Evolutionary conservation across 2,113 vertebrate genomes (phyloP).

Genomic region (Esox niger): DNA sequence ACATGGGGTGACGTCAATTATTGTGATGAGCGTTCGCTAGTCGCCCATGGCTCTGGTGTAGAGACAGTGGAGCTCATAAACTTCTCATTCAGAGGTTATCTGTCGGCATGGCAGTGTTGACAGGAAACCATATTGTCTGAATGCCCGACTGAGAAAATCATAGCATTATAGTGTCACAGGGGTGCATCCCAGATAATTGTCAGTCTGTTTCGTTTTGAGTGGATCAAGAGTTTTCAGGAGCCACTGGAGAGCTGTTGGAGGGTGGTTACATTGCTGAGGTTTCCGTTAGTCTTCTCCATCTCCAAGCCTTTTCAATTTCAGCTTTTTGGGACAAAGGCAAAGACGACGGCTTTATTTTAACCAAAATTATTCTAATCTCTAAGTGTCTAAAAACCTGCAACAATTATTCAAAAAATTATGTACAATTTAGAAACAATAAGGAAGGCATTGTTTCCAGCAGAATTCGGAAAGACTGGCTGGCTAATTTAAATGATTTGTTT

Average conservation of each 20-base stretch:
- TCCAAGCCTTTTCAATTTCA: not conserved
- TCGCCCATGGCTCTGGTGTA: constrained; percentile 21
- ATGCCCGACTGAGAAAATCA: constrained; percentile 21
- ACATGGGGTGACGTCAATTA: constrained; percentile 9
- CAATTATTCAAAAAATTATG: too few species aligned
- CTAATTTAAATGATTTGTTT: too few species aligned
- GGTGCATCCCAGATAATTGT: constrained; percentile 16
- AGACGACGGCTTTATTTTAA: too few species aligned
- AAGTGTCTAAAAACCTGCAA: too few species aligned
- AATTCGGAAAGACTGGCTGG: too few species aligned
- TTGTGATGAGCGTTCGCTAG: constrained; percentile 12
- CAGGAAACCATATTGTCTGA: constrained; percentile 23
- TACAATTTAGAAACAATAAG: too few species aligned
- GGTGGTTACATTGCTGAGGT: not conserved
- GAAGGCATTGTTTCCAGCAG: too few species aligned
- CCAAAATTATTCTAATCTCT: too few species aligned
- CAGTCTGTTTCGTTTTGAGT: constrained; percentile 17
- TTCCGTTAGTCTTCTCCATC: not conserved
- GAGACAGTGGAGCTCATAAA: constrained; percentile 26
- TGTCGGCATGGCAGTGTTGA: constrained; percentile 11
- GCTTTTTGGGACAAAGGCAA: not conserved
- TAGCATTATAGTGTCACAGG: constrained; percentile 13
- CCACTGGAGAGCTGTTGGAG: constrained; percentile 9
- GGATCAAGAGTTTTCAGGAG: not conserved
- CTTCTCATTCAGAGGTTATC: constrained; percentile 32